Percentiles rank a stretch among this genome's conserved stretches.
Evolutionary conservation across 1,140 invertebrate species (phyloP).

Genomic region (Ruditapes philippinarum): DNA sequence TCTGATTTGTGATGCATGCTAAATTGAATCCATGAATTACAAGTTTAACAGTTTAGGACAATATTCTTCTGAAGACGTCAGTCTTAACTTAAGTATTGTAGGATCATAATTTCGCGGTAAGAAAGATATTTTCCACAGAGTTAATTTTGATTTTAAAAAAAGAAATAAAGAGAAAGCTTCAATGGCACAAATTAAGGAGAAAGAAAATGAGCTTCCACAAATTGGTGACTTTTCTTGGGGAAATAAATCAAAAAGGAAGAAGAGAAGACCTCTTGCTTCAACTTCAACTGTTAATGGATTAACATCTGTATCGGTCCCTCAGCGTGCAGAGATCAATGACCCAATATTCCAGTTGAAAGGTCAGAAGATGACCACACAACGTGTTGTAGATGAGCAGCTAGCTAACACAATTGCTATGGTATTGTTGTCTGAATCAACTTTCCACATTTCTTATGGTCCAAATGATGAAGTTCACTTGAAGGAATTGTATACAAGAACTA

Average conservation of each 20-base stretch:
- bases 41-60: background rate
- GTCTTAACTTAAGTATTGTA: no score
- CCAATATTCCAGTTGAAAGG: conserved; percentile 46
- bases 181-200: conserved; percentile 12
- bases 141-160: no score
- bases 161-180: background rate
- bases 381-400: conserved; percentile 15
- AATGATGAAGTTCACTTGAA: background rate
- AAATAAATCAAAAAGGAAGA: conserved; percentile 18
- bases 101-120: no score
- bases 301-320: conserved; percentile 27
- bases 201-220: conserved; percentile 1
- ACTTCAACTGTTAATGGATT: background rate
- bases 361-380: conserved; percentile 1
- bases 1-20: background rate
- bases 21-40: background rate
- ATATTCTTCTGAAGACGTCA: background rate
- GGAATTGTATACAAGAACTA: background rate
- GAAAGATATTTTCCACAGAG: no score
- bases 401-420: conserved; percentile 49
- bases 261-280: background rate
- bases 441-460: background rate
- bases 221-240: background rate
- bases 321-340: conserved; percentile 10
- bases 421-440: conserved; percentile 8